Conservation (phyloP, 2,113 vertebrate species). For the Butorides virescens region DNA sequence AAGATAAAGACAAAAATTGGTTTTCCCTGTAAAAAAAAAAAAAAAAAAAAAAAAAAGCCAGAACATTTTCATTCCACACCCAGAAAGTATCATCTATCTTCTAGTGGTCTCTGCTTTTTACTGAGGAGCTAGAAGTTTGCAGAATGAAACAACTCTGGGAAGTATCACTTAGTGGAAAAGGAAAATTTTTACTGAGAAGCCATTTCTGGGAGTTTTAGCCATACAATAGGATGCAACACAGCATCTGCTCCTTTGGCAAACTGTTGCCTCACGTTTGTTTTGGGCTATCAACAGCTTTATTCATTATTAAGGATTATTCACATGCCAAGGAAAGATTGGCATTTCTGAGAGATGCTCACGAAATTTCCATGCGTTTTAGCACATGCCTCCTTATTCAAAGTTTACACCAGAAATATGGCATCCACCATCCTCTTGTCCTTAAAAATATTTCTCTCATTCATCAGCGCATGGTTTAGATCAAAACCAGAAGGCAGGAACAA, state of each 20-base stretch:
- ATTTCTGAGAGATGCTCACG: slow-evolving; percentile 18
- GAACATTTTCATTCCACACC: background rate
- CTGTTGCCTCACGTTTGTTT: slow-evolving; percentile 28
- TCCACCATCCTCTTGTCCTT: slow-evolving; percentile 48
- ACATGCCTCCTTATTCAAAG: slow-evolving; percentile 8
- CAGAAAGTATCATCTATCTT: background rate
- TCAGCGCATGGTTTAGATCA: slow-evolving; percentile 45
- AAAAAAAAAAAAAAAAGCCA: too few species aligned
- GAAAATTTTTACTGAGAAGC: background rate
- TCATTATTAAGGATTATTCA: slow-evolving; percentile 34
- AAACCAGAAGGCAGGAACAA: slow-evolving; percentile 51
- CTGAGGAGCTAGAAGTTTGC: background rate
- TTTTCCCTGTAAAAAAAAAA: background rate
- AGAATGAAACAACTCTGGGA: background rate
- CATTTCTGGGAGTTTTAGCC: background rate
- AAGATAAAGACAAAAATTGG: background rate
- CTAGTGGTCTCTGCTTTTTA: background rate
- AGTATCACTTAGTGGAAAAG: background rate
- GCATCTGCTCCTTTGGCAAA: slow-evolving; percentile 59
- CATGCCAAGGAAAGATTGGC: slow-evolving; percentile 34
- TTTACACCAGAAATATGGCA: slow-evolving; percentile 53
- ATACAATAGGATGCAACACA: slow-evolving; percentile 28
- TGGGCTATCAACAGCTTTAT: slow-evolving; percentile 36
- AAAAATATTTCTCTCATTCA: slow-evolving; percentile 43
- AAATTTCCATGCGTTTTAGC: slow-evolving; percentile 17